A percentile compares a stretch with the other conserved stretches of the same genome.
phyloP scores from a whole-genome alignment of 1,140 invertebrate species.

The Aethina tumida region DNA sequence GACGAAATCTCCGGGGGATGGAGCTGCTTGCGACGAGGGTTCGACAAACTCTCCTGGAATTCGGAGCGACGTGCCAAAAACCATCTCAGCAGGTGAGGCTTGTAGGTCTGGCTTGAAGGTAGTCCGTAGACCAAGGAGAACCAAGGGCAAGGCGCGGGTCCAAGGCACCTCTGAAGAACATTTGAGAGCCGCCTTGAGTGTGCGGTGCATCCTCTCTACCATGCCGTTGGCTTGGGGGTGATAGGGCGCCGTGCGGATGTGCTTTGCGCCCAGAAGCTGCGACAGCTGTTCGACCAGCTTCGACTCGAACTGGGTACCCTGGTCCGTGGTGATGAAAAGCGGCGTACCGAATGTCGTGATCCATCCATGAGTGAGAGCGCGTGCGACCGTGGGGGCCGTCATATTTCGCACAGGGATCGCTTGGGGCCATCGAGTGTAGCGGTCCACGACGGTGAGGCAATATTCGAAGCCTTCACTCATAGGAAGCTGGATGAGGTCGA shows the following conservation, averaged over 20 bases:
- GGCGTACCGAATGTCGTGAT: slow-evolving; percentile 35
- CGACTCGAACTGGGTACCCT: slow-evolving; percentile 35
- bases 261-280: slow-evolving; percentile 4
- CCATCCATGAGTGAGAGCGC: slow-evolving; percentile 25
- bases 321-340: slow-evolving; percentile 34
- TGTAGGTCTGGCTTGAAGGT: slow-evolving; percentile 25
- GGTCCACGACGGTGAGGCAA: slow-evolving; percentile 35
- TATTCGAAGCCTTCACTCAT: slow-evolving; percentile 28
- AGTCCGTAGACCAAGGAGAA: slow-evolving; percentile 29
- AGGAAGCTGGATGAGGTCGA: slow-evolving; percentile 34
- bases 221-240: no score
- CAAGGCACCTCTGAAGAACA: slow-evolving; percentile 8
- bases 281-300: slow-evolving; percentile 18
- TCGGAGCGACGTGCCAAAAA: slow-evolving; percentile 30
- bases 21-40: background rate
- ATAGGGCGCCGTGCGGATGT: slow-evolving; percentile 6
- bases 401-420: slow-evolving; percentile 30
- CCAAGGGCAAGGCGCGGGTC: slow-evolving; percentile 13
- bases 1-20: no score
- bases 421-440: slow-evolving; percentile 38
- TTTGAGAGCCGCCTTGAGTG: slow-evolving; percentile 46
- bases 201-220: no score
- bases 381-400: slow-evolving; percentile 30
- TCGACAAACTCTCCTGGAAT: slow-evolving; percentile 33
- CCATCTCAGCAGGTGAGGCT: slow-evolving; percentile 26